These are phyloP conservation scores for Mythimna ferrago DNA, from an alignment of 2,888 invertebrate genomes.

Conservation along the genomic window DNA sequence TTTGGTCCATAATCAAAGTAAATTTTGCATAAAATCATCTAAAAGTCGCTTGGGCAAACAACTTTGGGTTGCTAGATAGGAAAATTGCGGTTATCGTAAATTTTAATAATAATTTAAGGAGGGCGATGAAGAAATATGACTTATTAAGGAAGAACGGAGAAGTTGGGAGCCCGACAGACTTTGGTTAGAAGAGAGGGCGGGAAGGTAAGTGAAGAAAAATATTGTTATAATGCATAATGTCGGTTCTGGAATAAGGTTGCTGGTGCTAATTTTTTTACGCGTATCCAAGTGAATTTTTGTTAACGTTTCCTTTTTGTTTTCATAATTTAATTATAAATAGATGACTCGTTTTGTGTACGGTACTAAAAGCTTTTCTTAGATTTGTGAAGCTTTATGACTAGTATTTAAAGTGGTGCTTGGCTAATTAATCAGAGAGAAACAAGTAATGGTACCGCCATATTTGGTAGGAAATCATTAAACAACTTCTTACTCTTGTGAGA, in stretches of 20 bases:
- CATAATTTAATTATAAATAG: conserved; percentile 1
- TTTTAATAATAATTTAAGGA: conserved; percentile 81
- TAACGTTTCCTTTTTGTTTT: conserved; percentile 3
- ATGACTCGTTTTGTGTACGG: not conserved
- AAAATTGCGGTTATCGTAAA: conserved; percentile 73
- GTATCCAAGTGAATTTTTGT: conserved; percentile 34
- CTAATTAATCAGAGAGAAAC: not conserved
- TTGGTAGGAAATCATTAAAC: no score
- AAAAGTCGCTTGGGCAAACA: conserved; percentile 62
- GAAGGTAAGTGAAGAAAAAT: conserved; percentile 56
- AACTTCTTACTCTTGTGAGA: no score
- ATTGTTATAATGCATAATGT: conserved; percentile 63
- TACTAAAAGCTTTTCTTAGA: not conserved
- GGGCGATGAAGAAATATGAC: conserved; percentile 76
- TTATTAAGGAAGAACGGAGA: conserved; percentile 63
- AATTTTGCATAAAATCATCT: conserved; percentile 65
- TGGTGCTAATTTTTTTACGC: conserved; percentile 43
- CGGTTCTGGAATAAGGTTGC: conserved; percentile 44
- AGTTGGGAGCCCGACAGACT: conserved; percentile 54
- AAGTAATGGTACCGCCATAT: not conserved
- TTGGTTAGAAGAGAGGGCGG: conserved; percentile 39
- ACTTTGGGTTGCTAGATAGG: conserved; percentile 68
- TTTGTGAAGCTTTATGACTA: not conserved
- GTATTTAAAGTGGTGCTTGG: not conserved
- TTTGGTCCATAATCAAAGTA: conserved; percentile 58